Base-by-base conservation (phyloP, 1,140 invertebrate species). In the Gonioctena quinquepunctata region DNA sequence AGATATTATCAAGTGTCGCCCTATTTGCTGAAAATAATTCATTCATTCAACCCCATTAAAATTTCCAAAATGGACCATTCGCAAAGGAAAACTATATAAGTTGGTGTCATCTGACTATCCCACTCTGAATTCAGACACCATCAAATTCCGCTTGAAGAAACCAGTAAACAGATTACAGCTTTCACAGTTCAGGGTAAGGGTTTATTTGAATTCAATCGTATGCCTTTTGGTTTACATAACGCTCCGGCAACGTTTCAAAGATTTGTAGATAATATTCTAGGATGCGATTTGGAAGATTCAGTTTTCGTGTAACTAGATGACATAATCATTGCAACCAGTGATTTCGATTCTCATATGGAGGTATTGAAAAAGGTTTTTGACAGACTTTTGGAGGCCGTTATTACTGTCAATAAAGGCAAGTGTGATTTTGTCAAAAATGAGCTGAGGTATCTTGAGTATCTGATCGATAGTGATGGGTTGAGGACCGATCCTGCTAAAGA, bases 251-350 rank as follows among this genome's bases (percentile, higher is more conserved):
- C n/a, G n/a, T n/a, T n/a, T n/a, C n/a, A n/a, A n/a, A n/a, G n/a
- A n/a, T n/a, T n/a, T n/a, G n/a, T n/a, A n/a, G n/a, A n/a, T n/a
- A n/a, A n/a, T n/a, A n/a, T n/a, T n/a, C n/a, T n/a, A n/a, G n/a
- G n/a, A n/a, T n/a, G n/a, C n/a, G n/a, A n/a, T n/a, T n/a, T n/a
- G n/a, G n/a, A n/a, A n/a, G n/a, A n/a, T n/a, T n/a, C n/a, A n/a
- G n/a, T n/a, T n/a, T n/a, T n/a, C n/a, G n/a, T n/a, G n/a, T n/a
- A n/a, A n/a, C n/a, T n/a, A n/a, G n/a, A n/a, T n/a, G n/a, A n/a
- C n/a, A n/a, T n/a, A n/a, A n/a, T n/a, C n/a, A n/a, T 72, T 50
- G 75, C 68, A 23, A 68, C 49, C 1, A n/a, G 50, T 25, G 62
- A 19, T 33, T 73, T 64, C 25, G 70, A 75, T 2, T 18, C 60